These are phyloP conservation scores for Huso huso DNA, from an alignment of 2,797 vertebrate species.

Conservation along the genomic window DNA sequence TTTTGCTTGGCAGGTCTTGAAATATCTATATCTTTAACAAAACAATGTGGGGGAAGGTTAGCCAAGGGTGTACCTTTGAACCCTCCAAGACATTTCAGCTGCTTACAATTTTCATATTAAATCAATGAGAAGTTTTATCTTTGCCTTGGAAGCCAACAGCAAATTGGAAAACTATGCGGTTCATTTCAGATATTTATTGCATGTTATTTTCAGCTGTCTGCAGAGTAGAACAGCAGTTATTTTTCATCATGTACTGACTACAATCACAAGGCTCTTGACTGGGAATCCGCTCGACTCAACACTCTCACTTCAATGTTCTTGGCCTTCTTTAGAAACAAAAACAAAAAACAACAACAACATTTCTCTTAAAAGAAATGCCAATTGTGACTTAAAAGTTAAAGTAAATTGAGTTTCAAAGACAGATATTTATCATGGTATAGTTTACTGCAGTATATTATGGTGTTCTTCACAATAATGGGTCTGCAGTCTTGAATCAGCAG, in stretches of 20 bases:
- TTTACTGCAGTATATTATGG: too few species aligned
- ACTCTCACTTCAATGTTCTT: too few species aligned
- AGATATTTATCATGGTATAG: too few species aligned
- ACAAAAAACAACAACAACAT: too few species aligned
- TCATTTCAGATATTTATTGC: neutral
- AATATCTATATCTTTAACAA: slow-evolving; percentile 44
- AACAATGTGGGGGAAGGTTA: slow-evolving; percentile 21
- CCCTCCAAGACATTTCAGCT: slow-evolving; percentile 57
- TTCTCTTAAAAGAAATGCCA: too few species aligned
- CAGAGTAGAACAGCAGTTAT: neutral
- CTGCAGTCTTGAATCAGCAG: too few species aligned
- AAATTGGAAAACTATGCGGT: slow-evolving; percentile 32
- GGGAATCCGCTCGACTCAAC: neutral
- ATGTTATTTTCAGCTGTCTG: neutral
- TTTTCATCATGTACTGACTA: neutral
- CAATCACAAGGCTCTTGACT: neutral
- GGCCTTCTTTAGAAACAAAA: too few species aligned
- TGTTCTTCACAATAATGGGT: too few species aligned
- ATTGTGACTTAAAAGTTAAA: too few species aligned
- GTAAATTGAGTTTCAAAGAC: too few species aligned
- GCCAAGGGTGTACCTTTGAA: slow-evolving; percentile 50
- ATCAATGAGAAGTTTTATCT: slow-evolving; percentile 50
- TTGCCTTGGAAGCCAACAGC: slow-evolving; percentile 39
- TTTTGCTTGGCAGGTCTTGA: slow-evolving; percentile 62
- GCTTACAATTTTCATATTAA: slow-evolving; percentile 67